These are phyloP conservation scores for Oxycera nigricornis DNA, from an alignment of 2,888 invertebrate species.

Conservation along the genomic window DNA sequence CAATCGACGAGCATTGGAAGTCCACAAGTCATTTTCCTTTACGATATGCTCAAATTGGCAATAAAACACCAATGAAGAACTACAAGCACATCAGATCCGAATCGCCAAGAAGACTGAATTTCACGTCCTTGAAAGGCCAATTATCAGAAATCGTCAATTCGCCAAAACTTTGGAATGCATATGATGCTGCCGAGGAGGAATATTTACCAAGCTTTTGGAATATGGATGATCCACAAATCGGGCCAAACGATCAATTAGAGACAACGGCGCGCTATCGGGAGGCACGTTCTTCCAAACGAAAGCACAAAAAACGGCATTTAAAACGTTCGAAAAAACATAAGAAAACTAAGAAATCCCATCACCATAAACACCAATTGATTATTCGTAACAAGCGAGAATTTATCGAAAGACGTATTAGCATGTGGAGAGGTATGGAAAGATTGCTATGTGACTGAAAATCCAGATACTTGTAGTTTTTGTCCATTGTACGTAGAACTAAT, in stretches of 20 bases:
- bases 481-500: no score
- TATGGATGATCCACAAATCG: no score
- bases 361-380: background rate
- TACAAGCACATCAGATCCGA: background rate
- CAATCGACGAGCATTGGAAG: background rate
- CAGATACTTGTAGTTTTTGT: no score
- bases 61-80: background rate
- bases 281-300: no score
- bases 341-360: background rate
- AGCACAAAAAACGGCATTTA: background rate
- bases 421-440: conserved; percentile 12
- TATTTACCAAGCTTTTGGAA: background rate
- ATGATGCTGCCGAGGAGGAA: background rate
- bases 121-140: background rate
- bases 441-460: background rate
- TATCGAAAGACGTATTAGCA: background rate
- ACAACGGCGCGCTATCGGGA: no score
- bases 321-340: background rate
- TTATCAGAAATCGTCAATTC: background rate
- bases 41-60: background rate
- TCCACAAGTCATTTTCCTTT: background rate
- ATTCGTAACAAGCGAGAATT: background rate
- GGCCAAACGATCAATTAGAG: no score
- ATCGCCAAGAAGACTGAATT: background rate
- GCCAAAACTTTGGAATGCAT: no score